Percentiles rank a stretch among this genome's conserved stretches.
phyloP scores from a whole-genome alignment of 2,888 invertebrate genomes.

The Cryptosula pallasiana region DNA sequence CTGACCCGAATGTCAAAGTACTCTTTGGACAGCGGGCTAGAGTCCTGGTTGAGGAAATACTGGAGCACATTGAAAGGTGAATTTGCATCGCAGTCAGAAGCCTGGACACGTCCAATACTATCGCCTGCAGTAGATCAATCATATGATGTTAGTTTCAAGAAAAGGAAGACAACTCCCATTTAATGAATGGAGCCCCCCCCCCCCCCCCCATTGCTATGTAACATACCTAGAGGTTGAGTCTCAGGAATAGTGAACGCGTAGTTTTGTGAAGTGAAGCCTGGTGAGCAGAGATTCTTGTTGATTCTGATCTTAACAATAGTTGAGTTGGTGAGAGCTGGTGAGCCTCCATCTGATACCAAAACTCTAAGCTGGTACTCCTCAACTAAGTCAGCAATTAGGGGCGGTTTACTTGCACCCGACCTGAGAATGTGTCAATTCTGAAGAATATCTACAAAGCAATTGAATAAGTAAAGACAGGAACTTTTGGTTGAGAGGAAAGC shows the following conservation, averaged over 20 bases:
- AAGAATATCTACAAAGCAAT: background rate
- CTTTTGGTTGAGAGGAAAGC: too few relatives aligned
- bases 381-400: background rate
- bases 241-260: slow-evolving; percentile 17
- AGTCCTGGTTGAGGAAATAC: slow-evolving; percentile 2
- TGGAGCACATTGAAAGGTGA: background rate
- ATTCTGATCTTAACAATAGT: slow-evolving; percentile 32
- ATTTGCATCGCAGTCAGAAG: slow-evolving; percentile 2
- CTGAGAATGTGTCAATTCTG: background rate
- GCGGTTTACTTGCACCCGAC: background rate
- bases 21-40: background rate
- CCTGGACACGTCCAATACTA: background rate
- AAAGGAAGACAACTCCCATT: too few relatives aligned
- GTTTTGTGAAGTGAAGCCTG: background rate
- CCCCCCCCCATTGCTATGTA: too few relatives aligned
- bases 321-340: slow-evolving; percentile 27
- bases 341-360: background rate
- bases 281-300: slow-evolving; percentile 26
- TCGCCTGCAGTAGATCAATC: slow-evolving; percentile 16
- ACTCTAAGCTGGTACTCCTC: slow-evolving; percentile 11
- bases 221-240: slow-evolving; percentile 1
- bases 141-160: too few relatives aligned
- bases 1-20: slow-evolving; percentile 6
- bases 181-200: too few relatives aligned
- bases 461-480: background rate